Percentiles rank a stretch among this genome's conserved stretches.
Conservation (phyloP, 2,113 vertebrate species). For the Cinclus cinclus region DNA sequence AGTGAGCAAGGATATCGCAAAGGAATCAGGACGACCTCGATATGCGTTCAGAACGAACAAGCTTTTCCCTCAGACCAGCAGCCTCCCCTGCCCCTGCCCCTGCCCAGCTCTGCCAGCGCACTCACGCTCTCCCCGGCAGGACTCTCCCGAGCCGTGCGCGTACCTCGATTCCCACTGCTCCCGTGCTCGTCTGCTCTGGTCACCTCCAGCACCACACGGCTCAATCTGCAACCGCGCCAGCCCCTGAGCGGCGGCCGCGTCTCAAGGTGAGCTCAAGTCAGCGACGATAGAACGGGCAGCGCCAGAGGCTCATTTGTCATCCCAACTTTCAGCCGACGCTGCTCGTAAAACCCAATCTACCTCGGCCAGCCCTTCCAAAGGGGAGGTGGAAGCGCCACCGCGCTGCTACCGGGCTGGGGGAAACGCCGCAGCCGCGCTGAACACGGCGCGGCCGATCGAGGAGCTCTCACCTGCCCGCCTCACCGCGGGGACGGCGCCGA, state of each 20-base stretch:
- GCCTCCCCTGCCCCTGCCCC: neutral
- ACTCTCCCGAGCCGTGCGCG: accelerated
- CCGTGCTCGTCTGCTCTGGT: accelerated
- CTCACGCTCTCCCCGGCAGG: accelerated
- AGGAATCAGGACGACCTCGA: neutral
- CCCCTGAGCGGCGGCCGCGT: neutral
- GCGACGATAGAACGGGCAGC: neutral
- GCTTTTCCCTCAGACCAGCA: neutral
- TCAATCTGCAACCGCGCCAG: neutral
- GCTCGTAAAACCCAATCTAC: accelerated
- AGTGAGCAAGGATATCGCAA: neutral
- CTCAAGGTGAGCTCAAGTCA: neutral
- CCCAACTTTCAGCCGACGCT: neutral
- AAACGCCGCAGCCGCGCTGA: accelerated
- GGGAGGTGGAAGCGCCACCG: accelerated
- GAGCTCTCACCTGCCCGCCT: neutral
- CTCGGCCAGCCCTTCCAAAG: accelerated
- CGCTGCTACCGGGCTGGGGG: neutral
- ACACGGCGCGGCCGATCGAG: accelerated
- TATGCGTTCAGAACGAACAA: accelerated
- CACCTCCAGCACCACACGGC: neutral
- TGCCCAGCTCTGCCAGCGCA: neutral
- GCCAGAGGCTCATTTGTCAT: neutral
- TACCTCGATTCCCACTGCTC: neutral
- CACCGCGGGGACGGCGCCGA: neutral